Percentiles rank a stretch among this genome's conserved stretches.
Evolutionary conservation across 2,797 vertebrate genomes (phyloP).

Genomic region (Parauchenoglanis ngamensis): DNA sequence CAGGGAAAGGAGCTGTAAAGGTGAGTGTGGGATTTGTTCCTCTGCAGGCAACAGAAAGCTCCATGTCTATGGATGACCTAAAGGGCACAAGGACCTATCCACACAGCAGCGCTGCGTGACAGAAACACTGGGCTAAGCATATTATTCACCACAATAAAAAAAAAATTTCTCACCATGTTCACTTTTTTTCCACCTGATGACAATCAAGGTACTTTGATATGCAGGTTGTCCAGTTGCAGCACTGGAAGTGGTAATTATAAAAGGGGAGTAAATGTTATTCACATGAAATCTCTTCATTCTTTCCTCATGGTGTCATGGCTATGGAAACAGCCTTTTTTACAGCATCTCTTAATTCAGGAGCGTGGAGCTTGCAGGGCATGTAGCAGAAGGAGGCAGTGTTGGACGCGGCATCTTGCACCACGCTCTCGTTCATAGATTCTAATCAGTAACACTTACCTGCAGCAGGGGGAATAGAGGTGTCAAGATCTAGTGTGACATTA

Average conservation of each 20-base stretch:
- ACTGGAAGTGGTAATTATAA: conserved; percentile 35
- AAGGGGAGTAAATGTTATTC: conserved; percentile 37
- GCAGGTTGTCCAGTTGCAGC: conserved; percentile 14
- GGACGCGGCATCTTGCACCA: conserved; percentile 20
- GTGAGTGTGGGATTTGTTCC: conserved; percentile 58
- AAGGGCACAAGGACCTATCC: conserved; percentile 66
- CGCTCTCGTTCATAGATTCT: conserved; percentile 50
- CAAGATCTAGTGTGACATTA: conserved; percentile 56
- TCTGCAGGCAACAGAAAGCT: conserved; percentile 66
- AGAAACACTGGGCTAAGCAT: not conserved
- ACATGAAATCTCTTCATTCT: conserved; percentile 32
- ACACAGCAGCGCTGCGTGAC: conserved; percentile 51
- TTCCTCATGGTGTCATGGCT: conserved; percentile 39
- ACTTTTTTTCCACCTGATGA: conserved; percentile 7
- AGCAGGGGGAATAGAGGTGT: conserved; percentile 53
- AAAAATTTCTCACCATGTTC: too few species aligned
- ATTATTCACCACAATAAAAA: conserved; percentile 7
- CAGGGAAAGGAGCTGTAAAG: conserved; percentile 41
- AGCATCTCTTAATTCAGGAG: not conserved
- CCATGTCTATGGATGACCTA: conserved; percentile 63
- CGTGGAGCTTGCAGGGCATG: conserved; percentile 5
- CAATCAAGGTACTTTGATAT: conserved; percentile 11
- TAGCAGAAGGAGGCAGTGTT: conserved; percentile 32
- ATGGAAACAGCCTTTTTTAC: conserved; percentile 19
- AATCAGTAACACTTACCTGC: conserved; percentile 62